Conservation (phyloP, 2,797 vertebrate genomes). For the Balearica regulorum region DNA sequence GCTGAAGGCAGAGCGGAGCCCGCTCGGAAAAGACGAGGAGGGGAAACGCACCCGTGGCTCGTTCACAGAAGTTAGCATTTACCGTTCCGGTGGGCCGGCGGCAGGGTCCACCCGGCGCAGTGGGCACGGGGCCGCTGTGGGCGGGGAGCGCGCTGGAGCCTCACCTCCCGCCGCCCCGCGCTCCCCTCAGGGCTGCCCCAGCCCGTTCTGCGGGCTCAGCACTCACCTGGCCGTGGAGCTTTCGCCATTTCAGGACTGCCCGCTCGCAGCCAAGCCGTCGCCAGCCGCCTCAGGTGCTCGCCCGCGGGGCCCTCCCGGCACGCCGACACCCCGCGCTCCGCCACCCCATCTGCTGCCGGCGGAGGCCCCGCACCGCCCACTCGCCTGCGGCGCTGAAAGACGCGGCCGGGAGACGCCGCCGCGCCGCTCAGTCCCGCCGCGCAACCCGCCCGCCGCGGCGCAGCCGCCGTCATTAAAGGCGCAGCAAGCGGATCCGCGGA, state of each 20-base stretch:
- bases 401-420: not conserved
- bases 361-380: not conserved
- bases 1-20: not conserved
- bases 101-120: not conserved
- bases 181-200: not conserved
- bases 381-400: not conserved
- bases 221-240: constrained; percentile 57
- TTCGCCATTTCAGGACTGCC: constrained; percentile 26
- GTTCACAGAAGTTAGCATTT: not conserved
- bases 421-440: constrained; percentile 36
- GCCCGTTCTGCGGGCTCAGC: not conserved
- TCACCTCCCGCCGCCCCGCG: not conserved
- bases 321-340: not conserved
- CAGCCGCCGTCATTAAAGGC: constrained; percentile 68
- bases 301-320: not conserved
- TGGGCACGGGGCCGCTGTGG: not conserved
- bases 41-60: not conserved
- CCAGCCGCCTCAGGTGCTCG: not conserved
- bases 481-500: not conserved
- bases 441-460: not conserved
- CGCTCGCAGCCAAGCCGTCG: not conserved
- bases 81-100: not conserved
- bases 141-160: not conserved
- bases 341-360: not conserved
- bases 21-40: not conserved